Base-by-base conservation (phyloP, 1,140 invertebrate genomes). In the Adelges cooleyi region DNA sequence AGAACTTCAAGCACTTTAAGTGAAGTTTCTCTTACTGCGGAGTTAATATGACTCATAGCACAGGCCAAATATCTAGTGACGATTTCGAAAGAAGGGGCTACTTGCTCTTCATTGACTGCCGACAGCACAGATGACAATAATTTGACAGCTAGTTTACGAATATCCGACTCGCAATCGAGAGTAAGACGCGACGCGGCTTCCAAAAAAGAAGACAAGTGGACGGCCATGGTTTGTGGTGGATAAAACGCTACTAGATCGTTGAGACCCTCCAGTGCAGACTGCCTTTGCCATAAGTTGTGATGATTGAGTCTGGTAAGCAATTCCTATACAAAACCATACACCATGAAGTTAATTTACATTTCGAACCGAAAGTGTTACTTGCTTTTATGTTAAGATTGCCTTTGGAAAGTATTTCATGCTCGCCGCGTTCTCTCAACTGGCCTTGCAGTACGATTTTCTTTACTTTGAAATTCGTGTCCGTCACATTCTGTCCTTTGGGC, bases 11-110 rank as follows among this genome's bases (percentile, higher is more conserved):
- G 74, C 53, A 90, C 80, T 9, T 82, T 71, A 2, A 94, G 74
- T 1, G 90, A 89, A 73, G 92, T 89, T 73, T 87, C 84, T 72
- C 90, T 86, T 52, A 92, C 84, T 49, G 79, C 77, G 13, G 80
- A 80, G 72, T 88, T 80, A 65, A 94, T 87, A 69, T 92, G 87
- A 10, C 88, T 91, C 87, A 92, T 91, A 1, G 87, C 85, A 77
- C 89, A 92, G 29, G 83, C 80, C 29, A 92, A 73, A 71, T 91
- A 89, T 11, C 86, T 86, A 40, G 82, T 81, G 44, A 92, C 74
- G 10, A 87, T 79, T 67, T 85, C 80, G 71, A 85, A 86, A 71
- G 89, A 89, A 15, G 88, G 86, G 15, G 70, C 52, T 2, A 83
- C 69, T 65, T 79, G 76, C 42, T 76, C 72, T 15, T 68, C 69